Evolutionary conservation across 2,113 vertebrate genomes (phyloP), one percentile per base, ranked within the genome.

Genomic region (Holacanthus passer): DNA sequence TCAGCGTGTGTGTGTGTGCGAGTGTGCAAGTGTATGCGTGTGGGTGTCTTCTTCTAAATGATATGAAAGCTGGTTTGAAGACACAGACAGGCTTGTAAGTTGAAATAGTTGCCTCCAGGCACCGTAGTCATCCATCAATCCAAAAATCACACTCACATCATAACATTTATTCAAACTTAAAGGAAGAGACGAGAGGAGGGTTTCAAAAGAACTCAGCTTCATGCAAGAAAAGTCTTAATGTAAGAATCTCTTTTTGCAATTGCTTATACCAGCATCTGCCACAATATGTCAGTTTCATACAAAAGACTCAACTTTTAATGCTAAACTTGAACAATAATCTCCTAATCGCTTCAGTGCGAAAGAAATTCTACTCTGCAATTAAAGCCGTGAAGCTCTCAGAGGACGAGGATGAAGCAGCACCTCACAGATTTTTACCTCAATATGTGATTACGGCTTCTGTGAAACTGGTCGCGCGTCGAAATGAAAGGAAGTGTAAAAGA

Each of bases 91-190:
- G 70, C 81, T 83, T 73, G 71, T 80, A 78, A 68, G 65, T 66
- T 76, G 50, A 84, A 85, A 88, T 45, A 64, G 60, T 60, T 73
- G 79, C 84, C 84, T 83, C n/a, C 1, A 0, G 86, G 79, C 73
- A 7, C 76, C 47, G 45, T 56, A 47, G 19, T 82, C 75, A 78
- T 80, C 56, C 64, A 77, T 86, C 75, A 86, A 77, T 84, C 72
- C 14, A 12, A 71, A 77, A 72, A 64, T 81, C 85, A 45, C 39
- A 66, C 19, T 50, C 17, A 52, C 24, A 48, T 80, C 32, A 50
- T 45, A 68, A 53, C 43, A 56, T 60, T 83, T 73, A 66, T 72
- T 79, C 29, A 32, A 29, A 20, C n/a, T 68, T 58, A 52, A 64
- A 85, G 43, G 7, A 20, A 52, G 17, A 72, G 43, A 11, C 7